These are phyloP conservation scores for Drusus annulatus DNA, from an alignment of 1,140 invertebrate species.

Conservation along the genomic window DNA sequence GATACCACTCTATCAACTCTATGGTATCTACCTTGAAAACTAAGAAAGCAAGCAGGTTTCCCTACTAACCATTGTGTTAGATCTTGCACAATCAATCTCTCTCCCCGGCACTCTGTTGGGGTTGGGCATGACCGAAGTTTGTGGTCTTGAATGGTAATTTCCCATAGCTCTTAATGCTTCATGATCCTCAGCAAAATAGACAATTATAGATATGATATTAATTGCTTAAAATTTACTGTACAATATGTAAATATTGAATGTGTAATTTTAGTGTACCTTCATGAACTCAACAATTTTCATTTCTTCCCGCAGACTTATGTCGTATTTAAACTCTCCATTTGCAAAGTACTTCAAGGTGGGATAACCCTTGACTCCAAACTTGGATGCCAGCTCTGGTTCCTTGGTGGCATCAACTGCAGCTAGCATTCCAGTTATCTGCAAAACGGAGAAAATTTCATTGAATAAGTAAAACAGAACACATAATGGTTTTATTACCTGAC, in stretches of 20 bases:
- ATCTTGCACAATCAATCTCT: too few species aligned
- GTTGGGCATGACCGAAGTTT: too few species aligned
- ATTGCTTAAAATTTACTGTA: not conserved
- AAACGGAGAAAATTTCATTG: not conserved
- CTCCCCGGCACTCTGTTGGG: too few species aligned
- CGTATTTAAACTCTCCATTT: conserved; percentile 83
- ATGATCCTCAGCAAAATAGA: too few species aligned
- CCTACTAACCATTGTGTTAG: too few species aligned
- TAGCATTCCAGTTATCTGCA: conserved; percentile 78
- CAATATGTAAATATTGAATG: not conserved
- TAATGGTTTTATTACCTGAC: too few species aligned
- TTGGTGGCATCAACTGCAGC: conserved; percentile 90
- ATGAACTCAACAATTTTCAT: conserved; percentile 87
- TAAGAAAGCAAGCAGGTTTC: too few species aligned
- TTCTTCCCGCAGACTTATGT: conserved; percentile 82
- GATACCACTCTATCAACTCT: too few species aligned
- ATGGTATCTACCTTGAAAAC: too few species aligned
- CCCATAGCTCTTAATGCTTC: too few species aligned
- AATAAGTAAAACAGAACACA: too few species aligned
- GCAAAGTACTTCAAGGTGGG: conserved; percentile 88
- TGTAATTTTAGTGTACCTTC: conserved; percentile 67
- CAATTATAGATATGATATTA: not conserved
- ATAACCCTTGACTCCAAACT: conserved; percentile 85
- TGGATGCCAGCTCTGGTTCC: conserved; percentile 76
- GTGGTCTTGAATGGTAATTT: too few species aligned